Evolutionary conservation across 2,113 vertebrate species (phyloP), one percentile per base, ranked within the genome.

Genomic region (Oxyruncus cristatus): DNA sequence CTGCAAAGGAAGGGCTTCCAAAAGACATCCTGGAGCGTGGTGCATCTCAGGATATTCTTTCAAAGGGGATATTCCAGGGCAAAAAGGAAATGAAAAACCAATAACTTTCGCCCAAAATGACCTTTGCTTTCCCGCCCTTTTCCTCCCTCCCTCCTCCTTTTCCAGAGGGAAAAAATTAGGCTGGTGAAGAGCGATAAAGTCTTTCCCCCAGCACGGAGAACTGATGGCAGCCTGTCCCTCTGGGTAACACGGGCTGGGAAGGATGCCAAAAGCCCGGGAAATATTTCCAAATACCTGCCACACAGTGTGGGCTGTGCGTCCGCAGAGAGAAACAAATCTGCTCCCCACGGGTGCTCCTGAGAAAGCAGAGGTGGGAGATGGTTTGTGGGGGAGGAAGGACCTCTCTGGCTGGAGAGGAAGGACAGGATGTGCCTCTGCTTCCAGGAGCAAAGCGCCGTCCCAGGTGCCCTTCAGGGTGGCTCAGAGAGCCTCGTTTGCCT

Each of bases 401-500:
- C 23, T 63, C 42, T 67, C 42, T 18, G 47, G 44, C 9, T 65
- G 71, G 70, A 46, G 66, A 49, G 55, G 39, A 56, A 70, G 59
- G 37, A 5, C 52, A 46, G 67, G n/a, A 32, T 2, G 0, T 52
- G 44, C 32, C 52, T 33, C 39, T 1, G 4, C 58, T 72, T 61
- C 50, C 73, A 62, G 93, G 65, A 77, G 90, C 72, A 52, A 77
- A 81, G 8, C 14, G 0, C 9, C 2, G 0, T 71, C 56, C 88
- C 82, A 53, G 44, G 68, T 81, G 73, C 82, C 73, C 49, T 77
- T 70, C 73, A 72, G 86, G 72, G 61, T 67, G 50, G 33, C 88
- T 94, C 83, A 41, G 61, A 41, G 61, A 88, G 90, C 85, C 56
- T 81, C n/a, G 32, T 84, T 93, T 95, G 96, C 83, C 77, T 77